phyloP scores from a whole-genome alignment of 2,888 invertebrate species.

The Isotomurus palustris region DNA sequence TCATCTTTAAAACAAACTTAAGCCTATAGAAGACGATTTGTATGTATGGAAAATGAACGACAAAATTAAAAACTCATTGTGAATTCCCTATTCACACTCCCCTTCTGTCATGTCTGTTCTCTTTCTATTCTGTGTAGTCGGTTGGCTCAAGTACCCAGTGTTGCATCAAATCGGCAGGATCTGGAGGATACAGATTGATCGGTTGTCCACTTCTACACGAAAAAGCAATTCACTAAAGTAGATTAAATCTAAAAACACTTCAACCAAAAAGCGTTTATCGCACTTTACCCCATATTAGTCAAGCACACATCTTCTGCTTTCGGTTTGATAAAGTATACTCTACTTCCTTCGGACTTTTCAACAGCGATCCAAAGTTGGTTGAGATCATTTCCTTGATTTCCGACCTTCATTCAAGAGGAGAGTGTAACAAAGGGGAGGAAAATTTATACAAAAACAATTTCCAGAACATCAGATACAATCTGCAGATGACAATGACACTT shows the following conservation, averaged over 20 bases:
- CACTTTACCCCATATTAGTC: conserved; percentile 8
- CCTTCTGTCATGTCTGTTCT: too few species aligned
- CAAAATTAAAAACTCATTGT: too few species aligned
- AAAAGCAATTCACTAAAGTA: not conserved
- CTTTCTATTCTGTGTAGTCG: conserved; percentile 1
- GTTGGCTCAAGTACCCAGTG: conserved; percentile 11
- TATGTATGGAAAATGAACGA: too few species aligned
- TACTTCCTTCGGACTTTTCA: conserved; percentile 9
- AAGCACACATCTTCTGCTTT: conserved; percentile 11
- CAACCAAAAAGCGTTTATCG: not conserved
- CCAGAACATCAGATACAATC: too few species aligned
- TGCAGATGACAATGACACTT: too few species aligned
- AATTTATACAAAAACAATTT: too few species aligned
- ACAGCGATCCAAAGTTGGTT: conserved; percentile 8
- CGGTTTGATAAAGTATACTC: conserved; percentile 10
- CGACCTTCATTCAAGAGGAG: not conserved
- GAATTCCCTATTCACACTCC: too few species aligned
- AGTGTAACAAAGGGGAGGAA: too few species aligned
- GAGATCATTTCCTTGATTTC: not conserved
- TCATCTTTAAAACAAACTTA: too few species aligned
- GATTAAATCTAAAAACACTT: not conserved
- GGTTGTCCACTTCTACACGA: conserved; percentile 6
- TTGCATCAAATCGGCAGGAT: conserved; percentile 7
- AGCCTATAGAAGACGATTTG: too few species aligned
- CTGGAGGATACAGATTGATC: conserved; percentile 2